phyloP scores from a whole-genome alignment of 2,113 vertebrate genomes.

The Pleuronectes platessa region DNA sequence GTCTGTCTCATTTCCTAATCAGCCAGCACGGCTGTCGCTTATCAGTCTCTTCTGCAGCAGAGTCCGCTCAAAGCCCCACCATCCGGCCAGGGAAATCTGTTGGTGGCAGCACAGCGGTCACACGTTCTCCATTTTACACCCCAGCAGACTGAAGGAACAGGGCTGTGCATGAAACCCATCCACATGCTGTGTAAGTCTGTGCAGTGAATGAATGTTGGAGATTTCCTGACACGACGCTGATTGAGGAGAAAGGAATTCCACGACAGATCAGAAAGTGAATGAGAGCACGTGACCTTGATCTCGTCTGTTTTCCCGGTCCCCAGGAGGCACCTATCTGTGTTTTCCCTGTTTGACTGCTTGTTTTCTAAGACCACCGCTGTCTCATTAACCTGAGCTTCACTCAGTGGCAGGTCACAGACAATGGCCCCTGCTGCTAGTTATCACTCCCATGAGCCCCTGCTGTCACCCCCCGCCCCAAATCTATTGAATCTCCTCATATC shows the following conservation, averaged over 20 bases:
- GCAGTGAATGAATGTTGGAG: background rate
- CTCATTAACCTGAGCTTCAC: conserved; percentile 55
- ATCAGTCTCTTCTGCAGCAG: conserved; percentile 41
- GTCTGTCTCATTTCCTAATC: conserved; percentile 65
- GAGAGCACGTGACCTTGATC: background rate
- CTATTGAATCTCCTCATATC: conserved; percentile 3
- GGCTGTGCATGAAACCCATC: conserved; percentile 12
- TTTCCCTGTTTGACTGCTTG: conserved; percentile 28
- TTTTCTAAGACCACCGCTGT: conserved; percentile 31
- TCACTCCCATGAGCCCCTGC: conserved; percentile 31
- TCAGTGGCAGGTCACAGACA: conserved; percentile 39
- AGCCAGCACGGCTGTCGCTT: conserved; percentile 55
- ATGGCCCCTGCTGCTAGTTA: conserved; percentile 37
- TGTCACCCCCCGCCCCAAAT: conserved; percentile 4
- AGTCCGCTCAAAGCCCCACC: conserved; percentile 28
- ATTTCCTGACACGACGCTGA: background rate
- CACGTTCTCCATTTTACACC: conserved; percentile 47
- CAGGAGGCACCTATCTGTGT: conserved; percentile 24
- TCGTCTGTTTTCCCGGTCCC: conserved; percentile 21
- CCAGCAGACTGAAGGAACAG: conserved; percentile 12
- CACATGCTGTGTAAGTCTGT: conserved; percentile 2
- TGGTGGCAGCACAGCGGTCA: conserved; percentile 4
- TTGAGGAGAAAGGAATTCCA: conserved; percentile 13
- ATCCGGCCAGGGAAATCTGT: conserved; percentile 11
- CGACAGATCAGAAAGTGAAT: conserved; percentile 5